A percentile compares a stretch with the other conserved stretches of the same genome.
phyloP scores from a whole-genome alignment of 2,113 vertebrate species.

The Myotis yumanensis region DNA sequence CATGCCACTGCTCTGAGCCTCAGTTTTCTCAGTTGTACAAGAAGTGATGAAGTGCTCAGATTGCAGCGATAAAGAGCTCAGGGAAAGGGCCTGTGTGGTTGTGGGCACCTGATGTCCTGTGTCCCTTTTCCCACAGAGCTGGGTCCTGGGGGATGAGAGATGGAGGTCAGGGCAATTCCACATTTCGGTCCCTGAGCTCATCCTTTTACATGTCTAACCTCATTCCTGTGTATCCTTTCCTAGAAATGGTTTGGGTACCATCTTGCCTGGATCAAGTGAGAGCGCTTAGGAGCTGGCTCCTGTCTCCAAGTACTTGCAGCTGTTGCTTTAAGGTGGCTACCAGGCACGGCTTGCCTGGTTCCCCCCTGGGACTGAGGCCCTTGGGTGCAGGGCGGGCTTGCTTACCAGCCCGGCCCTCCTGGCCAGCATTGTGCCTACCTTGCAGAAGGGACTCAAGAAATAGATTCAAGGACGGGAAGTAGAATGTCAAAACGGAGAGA shows the following conservation, averaged over 20 bases:
- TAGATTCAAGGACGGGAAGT: constrained; percentile 45
- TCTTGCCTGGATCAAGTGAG: neutral
- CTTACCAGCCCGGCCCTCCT: neutral
- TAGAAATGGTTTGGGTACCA: neutral
- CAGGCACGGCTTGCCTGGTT: neutral
- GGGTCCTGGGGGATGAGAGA: neutral
- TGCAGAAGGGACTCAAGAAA: constrained; percentile 10
- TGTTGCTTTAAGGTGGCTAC: neutral
- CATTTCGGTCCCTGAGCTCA: neutral
- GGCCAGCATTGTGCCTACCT: neutral
- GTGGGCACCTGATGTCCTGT: neutral
- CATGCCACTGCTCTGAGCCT: neutral
- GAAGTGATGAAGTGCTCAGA: neutral
- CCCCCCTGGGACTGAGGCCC: neutral
- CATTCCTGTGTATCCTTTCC: neutral
- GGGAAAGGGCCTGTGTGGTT: neutral
- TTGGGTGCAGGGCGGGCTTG: fast-evolving
- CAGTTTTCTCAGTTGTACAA: neutral
- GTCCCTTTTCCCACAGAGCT: neutral
- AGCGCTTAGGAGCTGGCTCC: neutral
- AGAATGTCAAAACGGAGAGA: constrained; percentile 53
- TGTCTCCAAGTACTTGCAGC: neutral
- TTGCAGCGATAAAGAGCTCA: neutral
- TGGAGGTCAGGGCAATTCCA: neutral
- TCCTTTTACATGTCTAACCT: neutral